A percentile compares a stretch with the other conserved stretches of the same genome.
Conservation (phyloP, 92 coral and sea anemone genomes). For the Actinostola sp. region DNA sequence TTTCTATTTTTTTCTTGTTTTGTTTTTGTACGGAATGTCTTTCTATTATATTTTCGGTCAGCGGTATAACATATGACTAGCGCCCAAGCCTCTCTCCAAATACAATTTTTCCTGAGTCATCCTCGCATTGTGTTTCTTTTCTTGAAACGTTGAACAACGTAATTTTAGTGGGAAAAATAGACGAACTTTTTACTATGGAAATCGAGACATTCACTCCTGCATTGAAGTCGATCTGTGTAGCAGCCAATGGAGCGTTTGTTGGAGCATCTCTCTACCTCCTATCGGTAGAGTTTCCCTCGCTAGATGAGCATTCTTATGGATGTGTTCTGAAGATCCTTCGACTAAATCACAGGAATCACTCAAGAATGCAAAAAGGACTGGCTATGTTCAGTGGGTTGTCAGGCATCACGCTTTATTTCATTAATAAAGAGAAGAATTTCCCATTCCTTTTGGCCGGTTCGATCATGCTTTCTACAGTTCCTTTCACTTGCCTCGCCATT, state of each 20-base stretch:
- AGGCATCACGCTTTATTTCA: conserved; percentile 34
- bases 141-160: background rate
- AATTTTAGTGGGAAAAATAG: background rate
- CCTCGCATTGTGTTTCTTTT: too few relatives aligned
- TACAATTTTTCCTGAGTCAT: background rate
- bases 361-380: conserved; percentile 6
- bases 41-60: too few relatives aligned
- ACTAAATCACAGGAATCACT: conserved; percentile 9
- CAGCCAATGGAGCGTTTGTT: conserved; percentile 32
- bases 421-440: conserved; percentile 38
- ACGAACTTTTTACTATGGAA: conserved; percentile 23
- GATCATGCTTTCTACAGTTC: conserved; percentile 15
- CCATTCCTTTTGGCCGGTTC: conserved; percentile 36
- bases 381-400: conserved; percentile 3
- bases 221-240: conserved; percentile 22
- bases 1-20: too few relatives aligned
- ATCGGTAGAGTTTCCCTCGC: conserved; percentile 35
- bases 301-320: conserved; percentile 34
- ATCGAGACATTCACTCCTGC: conserved; percentile 33
- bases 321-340: conserved; percentile 44
- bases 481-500: conserved; percentile 21
- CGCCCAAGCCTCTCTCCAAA: background rate
- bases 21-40: too few relatives aligned
- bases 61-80: background rate
- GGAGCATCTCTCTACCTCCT: conserved; percentile 22